A percentile compares a stretch with the other conserved stretches of the same genome.
These are phyloP conservation scores for Synanthedon vespiformis DNA, from an alignment of 2,888 invertebrate genomes.

Conservation along the genomic window DNA sequence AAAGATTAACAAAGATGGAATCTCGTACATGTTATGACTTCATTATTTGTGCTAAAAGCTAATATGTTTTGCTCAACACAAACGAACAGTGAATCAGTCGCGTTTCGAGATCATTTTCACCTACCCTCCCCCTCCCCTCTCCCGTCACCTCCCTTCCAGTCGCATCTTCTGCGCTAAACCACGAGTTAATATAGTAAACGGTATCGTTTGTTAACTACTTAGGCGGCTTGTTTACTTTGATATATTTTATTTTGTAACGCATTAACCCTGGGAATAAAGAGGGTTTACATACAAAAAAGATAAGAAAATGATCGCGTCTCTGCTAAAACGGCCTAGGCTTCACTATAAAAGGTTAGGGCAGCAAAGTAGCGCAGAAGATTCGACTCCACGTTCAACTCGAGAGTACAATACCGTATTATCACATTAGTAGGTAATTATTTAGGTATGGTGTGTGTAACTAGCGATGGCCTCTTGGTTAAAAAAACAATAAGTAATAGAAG, in stretches of 20 bases:
- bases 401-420: conserved; percentile 23
- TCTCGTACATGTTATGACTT: conserved; percentile 23
- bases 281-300: no score
- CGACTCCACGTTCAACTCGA: no score
- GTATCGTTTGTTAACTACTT: no score
- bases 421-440: conserved; percentile 27
- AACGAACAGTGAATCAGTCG: conserved; percentile 26
- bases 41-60: conserved; percentile 3
- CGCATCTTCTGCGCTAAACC: conserved; percentile 4
- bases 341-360: no score
- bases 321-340: no score
- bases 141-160: conserved; percentile 12
- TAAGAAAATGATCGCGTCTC: no score
- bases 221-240: no score
- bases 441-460: conserved; percentile 22
- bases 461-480: conserved; percentile 28
- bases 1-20: conserved; percentile 43
- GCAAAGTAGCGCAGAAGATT: no score
- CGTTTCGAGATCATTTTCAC: conserved; percentile 53
- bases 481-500: conserved; percentile 12
- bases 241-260: no score
- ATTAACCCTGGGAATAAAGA: no score
- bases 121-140: conserved; percentile 18
- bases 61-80: conserved; percentile 11
- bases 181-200: background rate